These are phyloP conservation scores for Drosophila bocqueti DNA, from an alignment of 1,140 invertebrate species.

Conservation along the genomic window DNA sequence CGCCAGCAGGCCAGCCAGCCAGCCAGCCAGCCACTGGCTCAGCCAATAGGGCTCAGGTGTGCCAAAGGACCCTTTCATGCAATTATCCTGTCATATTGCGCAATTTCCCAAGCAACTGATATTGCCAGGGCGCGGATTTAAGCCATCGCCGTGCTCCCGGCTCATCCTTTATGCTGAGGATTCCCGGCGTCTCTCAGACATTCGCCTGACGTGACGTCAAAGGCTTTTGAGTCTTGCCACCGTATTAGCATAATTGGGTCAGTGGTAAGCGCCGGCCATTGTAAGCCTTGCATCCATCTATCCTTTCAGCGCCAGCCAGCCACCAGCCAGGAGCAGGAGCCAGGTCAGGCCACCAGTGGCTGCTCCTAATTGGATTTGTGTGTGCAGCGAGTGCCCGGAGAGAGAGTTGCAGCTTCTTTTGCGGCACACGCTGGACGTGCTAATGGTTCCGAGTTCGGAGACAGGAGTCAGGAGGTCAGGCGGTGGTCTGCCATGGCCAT, in stretches of 20 bases:
- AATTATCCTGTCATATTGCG: constrained; percentile 71
- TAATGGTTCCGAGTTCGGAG: constrained; percentile 47
- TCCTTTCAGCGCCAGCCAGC: constrained; percentile 3
- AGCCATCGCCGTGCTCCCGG: constrained; percentile 5
- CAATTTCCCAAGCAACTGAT: constrained; percentile 51
- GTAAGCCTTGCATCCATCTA: constrained; percentile 33
- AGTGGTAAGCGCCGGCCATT: constrained; percentile 55
- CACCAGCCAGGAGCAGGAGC: constrained; percentile 2
- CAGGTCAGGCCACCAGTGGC: constrained; percentile 9
- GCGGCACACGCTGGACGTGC: constrained; percentile 57
- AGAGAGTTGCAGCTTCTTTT: constrained; percentile 48
- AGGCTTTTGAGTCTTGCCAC: constrained; percentile 39
- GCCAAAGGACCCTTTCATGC: constrained; percentile 51
- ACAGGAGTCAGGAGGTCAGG: constrained; percentile 12
- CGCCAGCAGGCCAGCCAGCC: background rate
- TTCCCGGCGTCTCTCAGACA: constrained; percentile 4
- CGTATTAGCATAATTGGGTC: constrained; percentile 76
- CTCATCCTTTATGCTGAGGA: constrained; percentile 22
- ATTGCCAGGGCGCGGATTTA: constrained; percentile 41
- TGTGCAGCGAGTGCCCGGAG: constrained; percentile 29
- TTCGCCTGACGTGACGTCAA: constrained; percentile 49
- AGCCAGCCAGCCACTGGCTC: constrained; percentile 1
- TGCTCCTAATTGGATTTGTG: constrained; percentile 67
- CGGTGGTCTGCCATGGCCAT: background rate
- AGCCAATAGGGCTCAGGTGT: constrained; percentile 74